Conservation (phyloP, 2,113 vertebrate species). For the Myotis lucifugus region DNA sequence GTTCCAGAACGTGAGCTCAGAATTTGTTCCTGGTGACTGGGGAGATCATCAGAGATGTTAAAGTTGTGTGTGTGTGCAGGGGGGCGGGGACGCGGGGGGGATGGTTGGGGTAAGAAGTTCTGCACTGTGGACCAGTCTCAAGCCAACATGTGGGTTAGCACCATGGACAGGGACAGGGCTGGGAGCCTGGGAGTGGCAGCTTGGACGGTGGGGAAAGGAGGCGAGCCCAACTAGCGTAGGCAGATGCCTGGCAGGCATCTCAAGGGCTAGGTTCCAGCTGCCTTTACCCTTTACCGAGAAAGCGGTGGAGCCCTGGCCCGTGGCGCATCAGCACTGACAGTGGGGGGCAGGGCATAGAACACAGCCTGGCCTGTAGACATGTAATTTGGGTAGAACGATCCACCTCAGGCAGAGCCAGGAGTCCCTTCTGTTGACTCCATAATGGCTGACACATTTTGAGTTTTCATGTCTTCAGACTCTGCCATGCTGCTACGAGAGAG, state of each 20-base stretch:
- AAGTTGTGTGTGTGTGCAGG: background rate
- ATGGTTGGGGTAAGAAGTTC: background rate
- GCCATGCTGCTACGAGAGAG: background rate
- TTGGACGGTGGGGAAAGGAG: fast-evolving
- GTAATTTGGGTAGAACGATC: background rate
- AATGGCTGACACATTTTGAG: background rate
- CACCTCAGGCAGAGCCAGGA: background rate
- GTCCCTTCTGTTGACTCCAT: constrained; percentile 7
- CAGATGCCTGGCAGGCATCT: background rate
- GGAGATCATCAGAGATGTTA: constrained; percentile 57
- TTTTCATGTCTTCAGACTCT: constrained; percentile 36
- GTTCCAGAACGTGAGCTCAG: constrained; percentile 81
- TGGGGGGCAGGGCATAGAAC: background rate
- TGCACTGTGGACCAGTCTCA: background rate
- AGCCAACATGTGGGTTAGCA: background rate
- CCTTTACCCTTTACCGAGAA: background rate
- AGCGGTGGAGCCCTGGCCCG: background rate
- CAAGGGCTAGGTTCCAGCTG: background rate
- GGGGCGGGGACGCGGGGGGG: background rate
- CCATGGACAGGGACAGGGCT: constrained; percentile 54
- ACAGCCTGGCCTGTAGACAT: background rate
- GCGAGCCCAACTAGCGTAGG: background rate
- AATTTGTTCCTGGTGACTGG: constrained; percentile 71
- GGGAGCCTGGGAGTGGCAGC: background rate
- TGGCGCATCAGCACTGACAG: background rate